These are phyloP conservation scores for Neosilurus hyrtlii DNA, from an alignment of 2,797 vertebrate species.

Conservation along the genomic window DNA sequence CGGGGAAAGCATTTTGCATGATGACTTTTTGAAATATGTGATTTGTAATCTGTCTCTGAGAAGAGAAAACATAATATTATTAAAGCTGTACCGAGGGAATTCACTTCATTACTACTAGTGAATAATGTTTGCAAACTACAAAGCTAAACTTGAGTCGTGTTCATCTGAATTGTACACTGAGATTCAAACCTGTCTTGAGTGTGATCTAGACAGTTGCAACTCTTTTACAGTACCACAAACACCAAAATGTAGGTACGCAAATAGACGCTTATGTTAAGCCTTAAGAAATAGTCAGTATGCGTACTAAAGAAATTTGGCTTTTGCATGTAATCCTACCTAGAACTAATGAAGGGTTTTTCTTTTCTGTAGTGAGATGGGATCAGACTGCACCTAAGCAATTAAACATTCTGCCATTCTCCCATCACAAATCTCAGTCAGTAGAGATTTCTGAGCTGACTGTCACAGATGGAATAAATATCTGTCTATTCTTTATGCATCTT, in stretches of 20 bases:
- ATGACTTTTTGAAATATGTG: not conserved
- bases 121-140: not conserved
- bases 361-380: conserved; percentile 34
- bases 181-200: not conserved
- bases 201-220: not conserved
- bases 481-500: not conserved
- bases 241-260: not conserved
- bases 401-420: conserved; percentile 33
- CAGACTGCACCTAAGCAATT: conserved; percentile 37
- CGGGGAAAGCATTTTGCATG: not conserved
- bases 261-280: not conserved
- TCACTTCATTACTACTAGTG: not conserved
- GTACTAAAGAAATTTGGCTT: conserved; percentile 6
- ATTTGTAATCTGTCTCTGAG: not conserved
- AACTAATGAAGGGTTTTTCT: conserved; percentile 35
- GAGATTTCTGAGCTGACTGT: conserved; percentile 34
- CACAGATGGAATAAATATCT: conserved; percentile 8
- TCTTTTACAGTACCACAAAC: not conserved
- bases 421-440: conserved; percentile 28
- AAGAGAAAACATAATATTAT: not conserved
- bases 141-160: not conserved
- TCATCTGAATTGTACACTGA: not conserved
- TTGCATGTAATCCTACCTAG: conserved; percentile 19
- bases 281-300: not conserved
- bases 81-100: not conserved